These are phyloP conservation scores for Corythaixoides concolor DNA, from an alignment of 2,113 vertebrate genomes.

Conservation along the genomic window DNA sequence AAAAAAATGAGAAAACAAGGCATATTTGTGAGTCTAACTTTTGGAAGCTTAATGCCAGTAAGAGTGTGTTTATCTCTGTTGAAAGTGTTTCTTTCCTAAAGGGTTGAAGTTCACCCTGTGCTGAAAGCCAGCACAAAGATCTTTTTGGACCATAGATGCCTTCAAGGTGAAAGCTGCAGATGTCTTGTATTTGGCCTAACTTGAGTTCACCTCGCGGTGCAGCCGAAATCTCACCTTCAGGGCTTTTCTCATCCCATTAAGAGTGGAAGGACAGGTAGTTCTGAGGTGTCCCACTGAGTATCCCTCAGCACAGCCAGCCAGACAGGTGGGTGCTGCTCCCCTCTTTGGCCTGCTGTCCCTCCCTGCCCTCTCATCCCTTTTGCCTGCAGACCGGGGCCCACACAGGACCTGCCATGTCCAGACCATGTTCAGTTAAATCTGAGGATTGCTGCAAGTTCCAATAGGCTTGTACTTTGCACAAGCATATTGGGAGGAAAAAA, in stretches of 20 bases:
- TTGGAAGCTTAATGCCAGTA: neutral
- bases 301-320: neutral
- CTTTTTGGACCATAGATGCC: neutral
- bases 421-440: neutral
- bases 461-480: neutral
- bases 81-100: neutral
- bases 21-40: neutral
- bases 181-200: neutral
- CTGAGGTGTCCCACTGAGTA: neutral
- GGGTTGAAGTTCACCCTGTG: neutral
- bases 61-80: neutral
- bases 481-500: neutral
- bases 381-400: accelerated
- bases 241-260: accelerated
- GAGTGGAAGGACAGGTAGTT: neutral
- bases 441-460: neutral
- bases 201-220: neutral
- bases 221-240: neutral
- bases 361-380: neutral
- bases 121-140: neutral
- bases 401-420: accelerated
- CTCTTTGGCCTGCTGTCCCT: neutral
- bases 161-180: neutral
- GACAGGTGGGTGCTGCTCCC: neutral
- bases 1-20: neutral